phyloP scores from a whole-genome alignment of 2,113 vertebrate species.

The Lichenostomus cassidix region DNA sequence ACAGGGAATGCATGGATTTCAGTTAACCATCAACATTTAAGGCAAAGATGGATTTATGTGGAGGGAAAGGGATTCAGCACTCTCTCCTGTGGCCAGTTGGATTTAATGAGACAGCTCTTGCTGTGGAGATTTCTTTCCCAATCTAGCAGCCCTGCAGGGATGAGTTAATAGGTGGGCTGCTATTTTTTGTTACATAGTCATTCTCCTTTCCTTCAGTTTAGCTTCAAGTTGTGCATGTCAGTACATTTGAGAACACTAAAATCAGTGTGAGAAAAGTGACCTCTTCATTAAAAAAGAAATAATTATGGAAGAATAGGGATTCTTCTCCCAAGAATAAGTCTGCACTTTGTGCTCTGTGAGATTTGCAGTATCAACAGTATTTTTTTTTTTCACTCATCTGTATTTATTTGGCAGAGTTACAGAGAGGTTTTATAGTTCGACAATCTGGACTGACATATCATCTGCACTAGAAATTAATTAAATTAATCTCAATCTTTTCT shows the following conservation, averaged over 20 bases:
- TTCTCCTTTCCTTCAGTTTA: neutral
- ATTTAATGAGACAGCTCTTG: constrained; percentile 40
- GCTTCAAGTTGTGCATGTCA: neutral
- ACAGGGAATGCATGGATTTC: neutral
- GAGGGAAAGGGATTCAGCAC: neutral
- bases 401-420: neutral
- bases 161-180: constrained; percentile 17
- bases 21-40: constrained; percentile 4
- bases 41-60: constrained; percentile 17
- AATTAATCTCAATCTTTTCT: neutral
- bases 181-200: neutral
- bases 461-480: neutral
- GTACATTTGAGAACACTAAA: neutral
- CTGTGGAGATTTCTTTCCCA: constrained; percentile 36
- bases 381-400: neutral
- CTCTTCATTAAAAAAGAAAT: neutral
- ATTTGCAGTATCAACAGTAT: neutral
- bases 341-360: neutral
- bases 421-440: neutral
- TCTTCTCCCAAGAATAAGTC: neutral
- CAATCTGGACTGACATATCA: neutral
- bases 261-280: neutral
- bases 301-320: neutral
- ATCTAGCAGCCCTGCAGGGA: constrained; percentile 3
- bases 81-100: constrained; percentile 13